Evolutionary conservation across 2,113 vertebrate genomes (phyloP).

Genomic region (Gymnarchus niloticus): DNA sequence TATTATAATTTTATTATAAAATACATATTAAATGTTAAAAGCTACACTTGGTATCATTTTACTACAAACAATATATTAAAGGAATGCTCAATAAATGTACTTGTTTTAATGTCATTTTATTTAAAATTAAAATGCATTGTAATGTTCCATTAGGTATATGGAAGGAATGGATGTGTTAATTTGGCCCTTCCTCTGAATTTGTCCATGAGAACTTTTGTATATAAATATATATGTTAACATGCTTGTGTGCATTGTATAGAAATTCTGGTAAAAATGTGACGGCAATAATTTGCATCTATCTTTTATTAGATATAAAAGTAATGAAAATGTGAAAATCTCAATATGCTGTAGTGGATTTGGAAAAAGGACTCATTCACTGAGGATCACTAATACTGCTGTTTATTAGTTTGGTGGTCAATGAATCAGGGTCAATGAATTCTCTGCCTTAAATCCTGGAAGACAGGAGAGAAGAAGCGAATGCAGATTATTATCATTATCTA

Average conservation of each 20-base stretch:
- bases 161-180: not conserved
- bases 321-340: too few species aligned
- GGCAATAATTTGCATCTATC: not conserved
- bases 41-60: too few species aligned
- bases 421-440: not conserved
- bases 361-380: too few species aligned
- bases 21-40: too few species aligned
- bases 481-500: not conserved
- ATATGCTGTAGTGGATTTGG: too few species aligned
- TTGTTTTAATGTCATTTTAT: too few species aligned
- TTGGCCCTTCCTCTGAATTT: not conserved
- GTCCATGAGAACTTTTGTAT: not conserved
- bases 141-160: not conserved
- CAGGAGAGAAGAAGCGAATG: too few species aligned
- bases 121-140: not conserved
- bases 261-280: not conserved
- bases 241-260: not conserved
- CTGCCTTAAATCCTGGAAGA: not conserved
- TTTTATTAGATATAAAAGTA: not conserved
- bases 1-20: not conserved
- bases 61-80: too few species aligned
- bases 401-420: not conserved
- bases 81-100: not conserved
- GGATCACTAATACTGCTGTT: too few species aligned
- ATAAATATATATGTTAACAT: not conserved